Base-by-base conservation (phyloP, 2,888 invertebrate species). In the Trichopoda pennipes region DNA sequence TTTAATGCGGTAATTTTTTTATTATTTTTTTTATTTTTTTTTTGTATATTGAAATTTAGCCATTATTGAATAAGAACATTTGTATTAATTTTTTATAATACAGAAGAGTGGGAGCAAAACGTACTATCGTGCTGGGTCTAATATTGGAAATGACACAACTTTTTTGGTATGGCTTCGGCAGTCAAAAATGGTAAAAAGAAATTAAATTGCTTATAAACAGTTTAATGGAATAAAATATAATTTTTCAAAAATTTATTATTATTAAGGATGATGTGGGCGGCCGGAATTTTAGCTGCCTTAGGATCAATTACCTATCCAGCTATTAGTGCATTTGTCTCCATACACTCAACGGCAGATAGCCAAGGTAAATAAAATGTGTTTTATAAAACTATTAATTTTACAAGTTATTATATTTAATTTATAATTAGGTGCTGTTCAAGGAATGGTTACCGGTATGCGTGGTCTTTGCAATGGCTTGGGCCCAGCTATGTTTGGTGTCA, bases 231-330 rank as follows among this genome's bases (percentile, higher is more conserved):
- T 16, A 16, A 44, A n/a, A 12, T 7, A 21, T 23, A 8, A 17
- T 19, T 17, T 19, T 19, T n/a, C 4, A n/a, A n/a, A n/a, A 28
- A 23, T 16, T 8, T 38, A 16, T 21, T 21, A 38, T 38, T 51
- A 35, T 85, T 85, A 28, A 95, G 96, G 95, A 98, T 99, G 96
- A 99, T 99, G 98, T 99, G 99, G 99, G 96, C 97, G 49, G 99
- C 99, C 12, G 99, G 99, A 72, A 94, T 98, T 85, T 93, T 99
- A 85, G 99, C 99, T 47, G 97, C 99, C 16, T 94, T 99, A 86
- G 98, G 98, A 83, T 98, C 98, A 85, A 95, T 99, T 86, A 99
- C 99, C 4, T 99, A 99, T 93, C 99, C 99, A 44, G 98, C 99
- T 73, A 99, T 99, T 89, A 98, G 98, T 91, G 97, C 99, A 47